These are phyloP conservation scores for Caenorhabditis afra DNA, from an alignment of 2,888 invertebrate genomes.

Conservation along the genomic window DNA sequence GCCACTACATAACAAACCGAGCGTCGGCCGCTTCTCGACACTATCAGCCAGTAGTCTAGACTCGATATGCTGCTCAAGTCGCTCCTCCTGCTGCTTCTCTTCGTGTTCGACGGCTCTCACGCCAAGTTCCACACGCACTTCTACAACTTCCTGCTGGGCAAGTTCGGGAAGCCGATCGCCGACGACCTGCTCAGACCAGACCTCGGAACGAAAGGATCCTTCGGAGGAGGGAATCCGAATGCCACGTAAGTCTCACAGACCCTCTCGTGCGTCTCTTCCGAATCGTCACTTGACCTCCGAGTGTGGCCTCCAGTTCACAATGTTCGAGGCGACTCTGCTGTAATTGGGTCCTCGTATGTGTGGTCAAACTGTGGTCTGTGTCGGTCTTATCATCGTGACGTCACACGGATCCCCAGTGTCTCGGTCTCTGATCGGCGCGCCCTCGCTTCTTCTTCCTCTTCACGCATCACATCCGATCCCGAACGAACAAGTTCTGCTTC, in stretches of 20 bases:
- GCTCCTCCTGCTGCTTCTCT: neutral
- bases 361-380: conserved; percentile 21
- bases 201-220: conserved; percentile 53
- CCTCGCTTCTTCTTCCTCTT: neutral
- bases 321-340: neutral
- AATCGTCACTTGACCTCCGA: conserved; percentile 14
- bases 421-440: conserved; percentile 35
- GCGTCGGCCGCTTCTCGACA: neutral
- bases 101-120: conserved; percentile 1
- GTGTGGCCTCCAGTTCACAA: conserved; percentile 19
- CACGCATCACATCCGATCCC: neutral
- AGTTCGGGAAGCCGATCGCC: conserved; percentile 60
- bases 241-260: conserved; percentile 42
- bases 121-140: conserved; percentile 55
- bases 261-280: no score
- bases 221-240: conserved; percentile 61
- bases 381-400: conserved; percentile 21
- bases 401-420: conserved; percentile 26
- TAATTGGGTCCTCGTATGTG: conserved; percentile 5
- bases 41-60: conserved; percentile 30
- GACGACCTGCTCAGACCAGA: conserved; percentile 56
- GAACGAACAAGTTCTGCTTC: conserved; percentile 18
- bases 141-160: conserved; percentile 51
- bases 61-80: neutral
- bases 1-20: conserved; percentile 51